These are phyloP conservation scores for Cynoglossus semilaevis DNA, from an alignment of 2,113 vertebrate species.

Conservation along the genomic window DNA sequence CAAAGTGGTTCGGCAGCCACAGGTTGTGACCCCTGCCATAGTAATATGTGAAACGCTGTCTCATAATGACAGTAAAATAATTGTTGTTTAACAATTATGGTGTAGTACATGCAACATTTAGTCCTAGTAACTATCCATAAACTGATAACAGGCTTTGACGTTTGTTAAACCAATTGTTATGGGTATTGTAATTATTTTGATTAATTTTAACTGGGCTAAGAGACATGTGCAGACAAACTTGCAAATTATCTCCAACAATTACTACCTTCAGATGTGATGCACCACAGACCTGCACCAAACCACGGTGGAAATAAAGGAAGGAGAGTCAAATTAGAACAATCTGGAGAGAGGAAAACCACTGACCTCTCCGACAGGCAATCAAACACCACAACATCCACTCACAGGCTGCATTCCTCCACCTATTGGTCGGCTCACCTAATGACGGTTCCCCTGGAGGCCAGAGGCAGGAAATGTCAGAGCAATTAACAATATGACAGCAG, in stretches of 20 bases:
- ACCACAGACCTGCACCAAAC: neutral
- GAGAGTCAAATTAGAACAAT: constrained; percentile 20
- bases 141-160: too few relatives aligned
- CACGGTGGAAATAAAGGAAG: neutral
- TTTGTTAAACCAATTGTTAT: too few relatives aligned
- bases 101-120: too few relatives aligned
- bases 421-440: constrained; percentile 27
- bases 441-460: constrained; percentile 31
- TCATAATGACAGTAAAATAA: too few relatives aligned
- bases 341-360: constrained; percentile 2
- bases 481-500: constrained; percentile 40
- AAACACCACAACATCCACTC: constrained; percentile 18
- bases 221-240: neutral
- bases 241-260: neutral
- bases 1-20: too few relatives aligned
- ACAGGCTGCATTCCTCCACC: constrained; percentile 3
- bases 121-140: too few relatives aligned
- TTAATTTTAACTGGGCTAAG: too few relatives aligned
- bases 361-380: constrained; percentile 37
- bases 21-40: too few relatives aligned
- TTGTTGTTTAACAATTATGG: too few relatives aligned
- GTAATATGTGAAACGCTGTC: too few relatives aligned
- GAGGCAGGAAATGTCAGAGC: constrained; percentile 51
- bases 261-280: constrained; percentile 9
- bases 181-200: too few relatives aligned